Conservation (phyloP, 2,888 invertebrate species). For the Platyscelio sp. region DNA sequence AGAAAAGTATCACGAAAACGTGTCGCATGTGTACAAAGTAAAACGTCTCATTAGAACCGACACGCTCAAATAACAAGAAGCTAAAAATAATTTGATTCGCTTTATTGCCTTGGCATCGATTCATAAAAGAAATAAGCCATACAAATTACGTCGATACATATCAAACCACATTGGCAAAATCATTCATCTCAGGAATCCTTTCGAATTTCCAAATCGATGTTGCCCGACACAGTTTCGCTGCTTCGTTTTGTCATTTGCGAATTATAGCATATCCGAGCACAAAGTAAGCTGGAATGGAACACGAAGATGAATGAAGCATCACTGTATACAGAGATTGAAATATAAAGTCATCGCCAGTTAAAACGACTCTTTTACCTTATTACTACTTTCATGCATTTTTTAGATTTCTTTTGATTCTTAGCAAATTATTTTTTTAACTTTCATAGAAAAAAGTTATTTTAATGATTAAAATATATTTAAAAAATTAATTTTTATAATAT, state of each 20-base stretch:
- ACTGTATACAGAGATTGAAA: conserved; percentile 46
- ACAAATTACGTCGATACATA: conserved; percentile 61
- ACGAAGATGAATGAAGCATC: conserved; percentile 27
- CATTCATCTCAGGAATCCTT: conserved; percentile 53
- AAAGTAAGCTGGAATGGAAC: conserved; percentile 40
- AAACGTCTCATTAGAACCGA: conserved; percentile 57
- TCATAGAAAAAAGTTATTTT: no score
- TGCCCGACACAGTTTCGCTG: conserved; percentile 18
- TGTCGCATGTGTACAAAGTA: conserved; percentile 29
- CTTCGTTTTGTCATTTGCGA: conserved; percentile 49
- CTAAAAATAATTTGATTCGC: conserved; percentile 68
- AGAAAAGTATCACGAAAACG: conserved; percentile 40
- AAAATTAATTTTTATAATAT: no score
- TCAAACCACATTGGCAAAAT: conserved; percentile 57
- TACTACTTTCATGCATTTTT: no score
- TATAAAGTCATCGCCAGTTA: conserved; percentile 15
- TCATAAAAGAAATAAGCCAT: conserved; percentile 68
- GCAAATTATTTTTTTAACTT: no score
- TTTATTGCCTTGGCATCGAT: conserved; percentile 70
- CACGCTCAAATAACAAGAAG: conserved; percentile 61
- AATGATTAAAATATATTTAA: no score
- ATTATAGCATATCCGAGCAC: conserved; percentile 50
- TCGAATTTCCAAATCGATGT: conserved; percentile 33
- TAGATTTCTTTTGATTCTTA: no score
- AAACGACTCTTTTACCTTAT: no score